Evolutionary conservation across 1,140 invertebrate species (phyloP), one percentile per base, ranked within the genome.

Genomic region (Popillia japonica): DNA sequence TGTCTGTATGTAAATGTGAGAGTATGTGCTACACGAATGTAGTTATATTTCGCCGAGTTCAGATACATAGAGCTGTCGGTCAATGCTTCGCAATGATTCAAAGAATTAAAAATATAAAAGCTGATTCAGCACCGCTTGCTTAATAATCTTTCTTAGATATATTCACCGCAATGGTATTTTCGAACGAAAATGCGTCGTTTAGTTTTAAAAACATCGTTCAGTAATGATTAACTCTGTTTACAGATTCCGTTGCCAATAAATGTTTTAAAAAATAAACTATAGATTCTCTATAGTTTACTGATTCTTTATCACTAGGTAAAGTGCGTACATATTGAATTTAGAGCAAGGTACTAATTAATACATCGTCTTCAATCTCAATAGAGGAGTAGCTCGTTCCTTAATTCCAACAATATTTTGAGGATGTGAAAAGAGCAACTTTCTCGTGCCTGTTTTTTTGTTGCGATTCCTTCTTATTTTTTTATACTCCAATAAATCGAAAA

Each of bases 11-110:
- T 34, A 34, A 34, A 34, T 34, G 27, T 34, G 27, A 2, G 4
- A 34, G 4, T 34, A 34, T 34, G 27, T 34, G 27, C 27, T 34
- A 4, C 4, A 34, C 4, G 27, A 2, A 34, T 34, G 27, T 34
- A 34, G 27, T 4, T 34, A 34, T 34, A 34, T 34, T 34, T 34
- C 27, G 27, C 1, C 14, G 48, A 55, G 6, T 55, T 17, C 48
- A n/a, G n/a, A n/a, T n/a, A 6, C 48, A 17, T 17, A 55, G 11
- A 7, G 17, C 11, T 17, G 6, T 6, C 48, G 48, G 48, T 55
- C 48, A 55, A 55, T 55, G 48, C 48, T 55, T 55, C 48, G 11
- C 48, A 55, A 55, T 55, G 48, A 55, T 55, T 55, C 48, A 55
- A 55, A 17, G 48, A 55, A 55, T 55, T 55, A 55, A 55, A 55